Percentiles rank a stretch among this genome's conserved stretches.
phyloP scores from a whole-genome alignment of 2,113 vertebrate species.

The Aegithalos caudatus region DNA sequence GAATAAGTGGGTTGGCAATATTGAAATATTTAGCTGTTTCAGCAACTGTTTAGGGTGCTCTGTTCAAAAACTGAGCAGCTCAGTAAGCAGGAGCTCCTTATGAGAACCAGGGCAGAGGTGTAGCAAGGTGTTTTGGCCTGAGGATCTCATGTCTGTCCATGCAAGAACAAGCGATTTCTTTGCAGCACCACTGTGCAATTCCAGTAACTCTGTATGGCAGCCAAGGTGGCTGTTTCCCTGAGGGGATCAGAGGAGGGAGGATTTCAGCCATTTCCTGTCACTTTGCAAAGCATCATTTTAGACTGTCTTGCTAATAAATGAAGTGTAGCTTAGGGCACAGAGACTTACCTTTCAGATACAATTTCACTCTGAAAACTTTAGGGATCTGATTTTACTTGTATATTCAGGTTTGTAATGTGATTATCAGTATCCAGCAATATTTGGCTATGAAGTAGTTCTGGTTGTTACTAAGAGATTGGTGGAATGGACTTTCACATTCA shows the following conservation, averaged over 20 bases:
- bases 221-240: constrained; percentile 62
- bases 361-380: neutral
- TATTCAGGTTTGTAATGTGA: neutral
- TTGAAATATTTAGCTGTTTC: neutral
- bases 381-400: neutral
- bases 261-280: constrained; percentile 67
- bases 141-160: neutral
- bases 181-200: neutral
- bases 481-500: neutral
- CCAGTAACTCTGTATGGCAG: constrained; percentile 71
- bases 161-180: constrained; percentile 15
- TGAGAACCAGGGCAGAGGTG: constrained; percentile 40
- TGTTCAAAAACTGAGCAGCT: neutral
- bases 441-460: neutral
- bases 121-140: constrained; percentile 3
- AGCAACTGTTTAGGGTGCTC: neutral
- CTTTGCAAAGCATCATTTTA: constrained; percentile 51
- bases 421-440: neutral
- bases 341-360: neutral
- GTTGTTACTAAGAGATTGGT: neutral
- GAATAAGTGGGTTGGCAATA: neutral
- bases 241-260: constrained; percentile 62
- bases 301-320: constrained; percentile 41
- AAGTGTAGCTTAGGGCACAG: constrained; percentile 46
- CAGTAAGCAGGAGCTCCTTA: neutral